phyloP scores from a whole-genome alignment of 2,888 invertebrate species.

The Lutraria lutraria region DNA sequence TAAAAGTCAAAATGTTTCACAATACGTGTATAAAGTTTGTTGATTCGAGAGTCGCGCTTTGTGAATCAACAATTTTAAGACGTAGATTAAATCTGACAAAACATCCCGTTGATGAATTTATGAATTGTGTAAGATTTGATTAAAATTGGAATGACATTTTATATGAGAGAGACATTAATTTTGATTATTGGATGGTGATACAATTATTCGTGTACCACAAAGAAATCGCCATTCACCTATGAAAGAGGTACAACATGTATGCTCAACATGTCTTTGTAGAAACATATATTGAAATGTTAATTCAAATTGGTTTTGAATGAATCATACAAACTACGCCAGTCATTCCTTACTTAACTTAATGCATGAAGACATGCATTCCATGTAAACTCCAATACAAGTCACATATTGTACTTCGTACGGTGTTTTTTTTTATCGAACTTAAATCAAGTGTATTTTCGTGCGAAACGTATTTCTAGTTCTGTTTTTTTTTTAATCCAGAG shows the following conservation, averaged over 20 bases:
- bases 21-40: conserved; percentile 1
- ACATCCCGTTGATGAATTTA: not conserved
- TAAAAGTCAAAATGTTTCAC: conserved; percentile 25
- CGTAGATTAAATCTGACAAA: not conserved
- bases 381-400: no score
- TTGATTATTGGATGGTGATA: not conserved
- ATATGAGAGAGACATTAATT: not conserved
- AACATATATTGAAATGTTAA: no score
- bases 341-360: no score
- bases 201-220: not conserved
- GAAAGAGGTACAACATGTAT: not conserved
- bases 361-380: no score
- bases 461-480: no score
- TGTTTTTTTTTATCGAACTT: no score
- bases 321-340: no score
- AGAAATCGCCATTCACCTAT: not conserved
- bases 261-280: no score
- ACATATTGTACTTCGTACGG: no score
- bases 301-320: no score
- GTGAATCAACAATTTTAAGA: not conserved
- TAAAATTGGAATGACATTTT: not conserved
- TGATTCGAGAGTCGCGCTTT: not conserved
- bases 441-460: no score
- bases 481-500: no score
- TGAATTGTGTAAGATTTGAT: not conserved